Evolutionary conservation across 2,113 vertebrate species (phyloP).

Genomic region (Tenrec ecaudatus): DNA sequence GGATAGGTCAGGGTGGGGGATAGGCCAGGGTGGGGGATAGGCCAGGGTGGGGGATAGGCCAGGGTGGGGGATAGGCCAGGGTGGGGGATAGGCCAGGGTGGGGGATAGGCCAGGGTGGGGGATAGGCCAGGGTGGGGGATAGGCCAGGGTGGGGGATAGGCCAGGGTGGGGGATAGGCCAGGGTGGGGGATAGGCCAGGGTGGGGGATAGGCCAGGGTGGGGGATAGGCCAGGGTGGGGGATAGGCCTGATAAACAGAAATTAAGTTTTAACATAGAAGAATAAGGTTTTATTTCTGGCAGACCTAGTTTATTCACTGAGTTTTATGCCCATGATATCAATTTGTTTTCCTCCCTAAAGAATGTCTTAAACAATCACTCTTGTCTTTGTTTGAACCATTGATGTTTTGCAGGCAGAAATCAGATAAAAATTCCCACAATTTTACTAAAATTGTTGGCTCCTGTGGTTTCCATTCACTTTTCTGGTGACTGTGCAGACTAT

Average conservation of each 20-base stretch:
- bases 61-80: too few relatives aligned
- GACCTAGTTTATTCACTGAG: conserved; percentile 25
- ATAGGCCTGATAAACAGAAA: conserved; percentile 38
- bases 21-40: too few relatives aligned
- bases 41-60: too few relatives aligned
- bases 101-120: too few relatives aligned
- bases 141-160: too few relatives aligned
- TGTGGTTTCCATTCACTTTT: conserved; percentile 48
- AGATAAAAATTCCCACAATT: conserved; percentile 39
- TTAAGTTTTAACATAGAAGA: neutral
- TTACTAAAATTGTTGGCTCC: conserved; percentile 29
- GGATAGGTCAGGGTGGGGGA: too few relatives aligned
- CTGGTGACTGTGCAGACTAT: conserved; percentile 34
- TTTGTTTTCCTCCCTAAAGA: conserved; percentile 49
- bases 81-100: too few relatives aligned
- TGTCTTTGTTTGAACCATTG: conserved; percentile 59
- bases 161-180: too few relatives aligned
- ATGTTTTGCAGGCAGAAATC: conserved; percentile 9
- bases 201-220: too few relatives aligned
- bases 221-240: too few relatives aligned
- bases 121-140: too few relatives aligned
- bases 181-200: too few relatives aligned
- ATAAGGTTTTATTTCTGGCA: conserved; percentile 59
- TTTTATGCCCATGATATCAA: neutral
- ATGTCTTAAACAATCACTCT: conserved; percentile 57